Base-by-base conservation (phyloP, 2,888 invertebrate species). In the Hypsopygia costalis region DNA sequence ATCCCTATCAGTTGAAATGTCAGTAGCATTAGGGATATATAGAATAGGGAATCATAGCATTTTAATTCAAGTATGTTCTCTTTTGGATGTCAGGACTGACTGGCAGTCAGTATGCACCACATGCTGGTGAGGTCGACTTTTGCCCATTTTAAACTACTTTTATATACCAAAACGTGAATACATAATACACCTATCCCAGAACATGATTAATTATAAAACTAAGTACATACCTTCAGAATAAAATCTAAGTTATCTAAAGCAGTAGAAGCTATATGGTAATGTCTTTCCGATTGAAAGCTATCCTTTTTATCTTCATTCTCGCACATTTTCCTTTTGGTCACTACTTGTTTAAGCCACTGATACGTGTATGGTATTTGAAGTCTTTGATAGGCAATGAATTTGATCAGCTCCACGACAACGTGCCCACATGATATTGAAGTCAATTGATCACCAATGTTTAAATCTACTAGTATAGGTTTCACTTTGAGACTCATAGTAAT, bases 361-460 rank as follows among this genome's bases (percentile, higher is more conserved):
- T 89, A 90, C 0, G 76, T 70, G 49, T 89, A 90, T 0, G 90
- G 90, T 58, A 89, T 89, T 67, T 89, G 91, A 29, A 90, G 69
- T 62, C 90, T 89, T 64, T 91, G 91, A 71, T 90, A 91, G 0
- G 86, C 72, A 31, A 91, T 69, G 52, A 89, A 89, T 64, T 91
- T 91, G 31, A 91, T 71, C 45, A 92, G 59, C 71, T 91, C 91
- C 12, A 87, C 89, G 34, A 92, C 73, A 34, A 91, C 69, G 47
- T 89, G 83, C 3, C 91, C 90, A 68, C 91, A 91, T 10, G 91
- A 88, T 60, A 87, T 81, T 25, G 90, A 79, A 25, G 91, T 91
- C 52, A 91, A 61, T 56, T 90, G 79, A 54, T 90, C 89, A 31
- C 85, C 85, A 43, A 91, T 79, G 35, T 79, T 71, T 49, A 91